Percentiles rank a stretch among this genome's conserved stretches.
Conservation (phyloP, 2,113 vertebrate species). For the Gnathonemus echidnorhynchus region DNA sequence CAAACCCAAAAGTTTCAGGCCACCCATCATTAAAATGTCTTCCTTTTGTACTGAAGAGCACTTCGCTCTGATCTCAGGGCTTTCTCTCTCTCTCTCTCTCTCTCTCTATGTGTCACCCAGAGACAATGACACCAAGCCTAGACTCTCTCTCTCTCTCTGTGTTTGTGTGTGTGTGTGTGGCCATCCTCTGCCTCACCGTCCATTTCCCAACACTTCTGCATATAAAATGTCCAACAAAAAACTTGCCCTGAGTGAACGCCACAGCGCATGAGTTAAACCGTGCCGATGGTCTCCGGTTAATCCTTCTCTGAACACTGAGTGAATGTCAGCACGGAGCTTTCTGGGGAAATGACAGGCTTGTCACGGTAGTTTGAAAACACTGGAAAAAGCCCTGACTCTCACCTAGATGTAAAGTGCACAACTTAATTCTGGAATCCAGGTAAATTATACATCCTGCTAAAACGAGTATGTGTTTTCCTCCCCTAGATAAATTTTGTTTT, state of each 20-base stretch:
- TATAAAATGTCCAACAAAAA: neutral
- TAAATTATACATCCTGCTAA: neutral
- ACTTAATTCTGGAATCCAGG: neutral
- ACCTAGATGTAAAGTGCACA: neutral
- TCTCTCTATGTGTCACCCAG: neutral
- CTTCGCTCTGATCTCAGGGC: neutral
- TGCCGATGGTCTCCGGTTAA: neutral
- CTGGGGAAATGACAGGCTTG: neutral
- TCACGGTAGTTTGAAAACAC: neutral
- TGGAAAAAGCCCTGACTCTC: neutral
- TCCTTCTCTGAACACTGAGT: neutral
- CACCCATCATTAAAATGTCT: neutral
- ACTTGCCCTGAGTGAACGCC: neutral
- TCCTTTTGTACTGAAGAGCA: neutral
- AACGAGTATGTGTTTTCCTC: constrained; percentile 4
- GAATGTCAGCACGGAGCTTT: neutral
- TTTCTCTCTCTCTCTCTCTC: neutral
- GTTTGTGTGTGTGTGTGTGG: neutral
- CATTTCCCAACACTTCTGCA: neutral
- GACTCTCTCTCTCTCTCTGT: neutral
- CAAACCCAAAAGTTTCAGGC: neutral
- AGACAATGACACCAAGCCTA: neutral
- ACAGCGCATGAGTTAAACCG: neutral
- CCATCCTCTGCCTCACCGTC: neutral
- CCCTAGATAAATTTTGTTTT: constrained; percentile 96